Conservation (phyloP, 2,797 vertebrate species). For the Oryzias dopingdopingensis region DNA sequence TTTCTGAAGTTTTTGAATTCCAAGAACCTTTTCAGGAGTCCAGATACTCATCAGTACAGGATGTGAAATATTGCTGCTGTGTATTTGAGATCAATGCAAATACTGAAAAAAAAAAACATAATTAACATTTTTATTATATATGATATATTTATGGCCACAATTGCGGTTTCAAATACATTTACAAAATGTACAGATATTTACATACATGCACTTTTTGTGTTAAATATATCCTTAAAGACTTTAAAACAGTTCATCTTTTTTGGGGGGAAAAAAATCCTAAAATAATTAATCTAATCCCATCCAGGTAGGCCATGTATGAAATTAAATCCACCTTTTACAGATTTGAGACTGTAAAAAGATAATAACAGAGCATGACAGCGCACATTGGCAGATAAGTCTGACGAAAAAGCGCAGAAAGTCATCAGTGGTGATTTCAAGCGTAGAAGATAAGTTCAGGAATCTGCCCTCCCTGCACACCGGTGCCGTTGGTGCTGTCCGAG, state of each 20-base stretch:
- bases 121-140: constrained; percentile 66
- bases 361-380: constrained; percentile 43
- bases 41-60: constrained; percentile 36
- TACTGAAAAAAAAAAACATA: constrained; percentile 70
- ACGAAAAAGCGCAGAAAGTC: constrained; percentile 40
- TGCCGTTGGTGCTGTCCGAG: constrained; percentile 97
- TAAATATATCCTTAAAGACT: constrained; percentile 35
- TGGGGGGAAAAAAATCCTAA: constrained; percentile 12
- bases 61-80: constrained; percentile 75
- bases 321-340: constrained; percentile 31
- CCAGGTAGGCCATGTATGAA: constrained; percentile 43
- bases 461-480: constrained; percentile 96
- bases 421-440: constrained; percentile 75
- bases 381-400: constrained; percentile 39
- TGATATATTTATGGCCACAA: constrained; percentile 60
- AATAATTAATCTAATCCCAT: constrained; percentile 41
- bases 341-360: constrained; percentile 67
- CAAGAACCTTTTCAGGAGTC: constrained; percentile 27
- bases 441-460: constrained; percentile 98
- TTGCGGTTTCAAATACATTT: constrained; percentile 69
- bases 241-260: constrained; percentile 16
- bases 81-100: constrained; percentile 74
- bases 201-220: constrained; percentile 62
- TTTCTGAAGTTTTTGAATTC: constrained; percentile 22
- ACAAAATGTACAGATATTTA: constrained; percentile 69